phyloP scores from a whole-genome alignment of 2,113 vertebrate genomes.

The Cranoglanis bouderius region DNA sequence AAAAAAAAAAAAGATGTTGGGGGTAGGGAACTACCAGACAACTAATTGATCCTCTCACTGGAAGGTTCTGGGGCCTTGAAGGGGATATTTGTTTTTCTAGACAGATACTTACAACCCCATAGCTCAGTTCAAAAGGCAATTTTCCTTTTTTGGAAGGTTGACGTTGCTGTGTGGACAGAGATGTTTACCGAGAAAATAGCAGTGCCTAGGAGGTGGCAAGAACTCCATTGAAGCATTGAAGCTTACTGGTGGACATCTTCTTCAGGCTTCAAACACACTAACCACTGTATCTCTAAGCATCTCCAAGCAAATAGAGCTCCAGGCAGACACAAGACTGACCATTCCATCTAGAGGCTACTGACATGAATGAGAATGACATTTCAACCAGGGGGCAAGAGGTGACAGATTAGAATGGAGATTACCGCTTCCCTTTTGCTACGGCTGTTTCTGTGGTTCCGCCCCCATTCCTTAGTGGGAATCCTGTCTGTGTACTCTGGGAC shows the following conservation, averaged over 20 bases:
- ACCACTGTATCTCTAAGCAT: conserved; percentile 40
- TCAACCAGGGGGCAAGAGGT: conserved; percentile 66
- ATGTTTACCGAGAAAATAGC: conserved; percentile 71
- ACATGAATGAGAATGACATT: conserved; percentile 77
- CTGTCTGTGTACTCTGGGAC: neutral
- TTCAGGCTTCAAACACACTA: conserved; percentile 59
- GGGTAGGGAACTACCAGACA: conserved; percentile 57
- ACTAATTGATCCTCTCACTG: conserved; percentile 56
- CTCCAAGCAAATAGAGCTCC: conserved; percentile 65
- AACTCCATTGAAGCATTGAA: conserved; percentile 53
- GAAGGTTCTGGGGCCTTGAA: conserved; percentile 48
- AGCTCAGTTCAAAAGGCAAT: conserved; percentile 48
- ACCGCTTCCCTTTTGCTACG: conserved; percentile 16
- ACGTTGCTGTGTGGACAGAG: conserved; percentile 31
- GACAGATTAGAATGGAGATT: conserved; percentile 54
- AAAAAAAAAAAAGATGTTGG: conserved; percentile 16
- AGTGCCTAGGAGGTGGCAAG: conserved; percentile 31
- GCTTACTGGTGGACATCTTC: conserved; percentile 59
- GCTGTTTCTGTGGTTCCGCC: conserved; percentile 12
- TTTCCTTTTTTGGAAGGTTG: neutral
- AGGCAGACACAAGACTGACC: conserved; percentile 64
- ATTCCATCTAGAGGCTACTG: conserved; percentile 71
- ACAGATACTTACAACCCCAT: conserved; percentile 60
- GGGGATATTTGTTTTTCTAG: conserved; percentile 64
- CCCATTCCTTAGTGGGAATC: neutral